A percentile compares a stretch with the other conserved stretches of the same genome.
Conservation (phyloP, 2,113 vertebrate genomes). For the Campylorhamphus procurvoides region DNA sequence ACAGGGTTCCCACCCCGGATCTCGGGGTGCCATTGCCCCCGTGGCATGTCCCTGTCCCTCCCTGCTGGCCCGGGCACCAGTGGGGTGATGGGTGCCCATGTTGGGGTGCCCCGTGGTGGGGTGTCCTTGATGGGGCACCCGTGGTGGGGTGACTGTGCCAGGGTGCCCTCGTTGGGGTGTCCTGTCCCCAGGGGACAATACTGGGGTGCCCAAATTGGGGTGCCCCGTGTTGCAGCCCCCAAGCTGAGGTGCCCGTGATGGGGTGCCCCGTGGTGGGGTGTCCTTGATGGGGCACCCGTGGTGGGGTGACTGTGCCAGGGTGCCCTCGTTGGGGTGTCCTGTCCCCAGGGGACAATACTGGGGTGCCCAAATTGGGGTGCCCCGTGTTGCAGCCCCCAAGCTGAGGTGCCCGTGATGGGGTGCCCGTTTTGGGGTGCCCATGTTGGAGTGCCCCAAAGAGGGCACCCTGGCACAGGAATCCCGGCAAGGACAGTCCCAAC, state of each 20-base stretch:
- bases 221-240: background rate
- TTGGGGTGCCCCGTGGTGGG: background rate
- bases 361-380: background rate
- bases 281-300: background rate
- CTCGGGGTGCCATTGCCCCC: background rate
- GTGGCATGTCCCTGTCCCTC: background rate
- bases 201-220: background rate
- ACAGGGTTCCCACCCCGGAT: background rate
- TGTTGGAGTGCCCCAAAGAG: background rate
- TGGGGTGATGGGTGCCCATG: background rate
- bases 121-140: background rate
- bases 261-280: background rate
- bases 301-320: background rate
- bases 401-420: background rate
- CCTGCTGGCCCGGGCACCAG: background rate
- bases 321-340: background rate
- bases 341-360: background rate
- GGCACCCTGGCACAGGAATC: background rate
- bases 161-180: too few relatives aligned
- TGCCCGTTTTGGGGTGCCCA: background rate
- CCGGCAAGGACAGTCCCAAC: background rate
- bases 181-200: background rate
- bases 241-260: background rate
- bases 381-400: background rate
- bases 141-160: background rate